These are phyloP conservation scores for Condylura cristata DNA, from an alignment of 2,113 vertebrate genomes.

Conservation along the genomic window DNA sequence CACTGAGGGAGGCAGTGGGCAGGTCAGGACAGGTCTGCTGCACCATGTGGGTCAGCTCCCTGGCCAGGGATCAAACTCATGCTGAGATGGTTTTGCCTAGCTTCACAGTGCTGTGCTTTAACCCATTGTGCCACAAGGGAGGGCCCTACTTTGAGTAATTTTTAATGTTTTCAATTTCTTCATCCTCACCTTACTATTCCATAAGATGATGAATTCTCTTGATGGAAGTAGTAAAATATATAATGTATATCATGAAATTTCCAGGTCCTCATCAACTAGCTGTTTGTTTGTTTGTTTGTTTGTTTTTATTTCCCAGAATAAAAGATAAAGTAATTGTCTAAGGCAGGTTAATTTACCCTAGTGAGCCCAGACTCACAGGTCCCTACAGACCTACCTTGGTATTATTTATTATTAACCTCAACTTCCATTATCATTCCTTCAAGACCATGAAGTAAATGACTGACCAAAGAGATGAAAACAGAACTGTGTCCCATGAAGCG, in stretches of 20 bases:
- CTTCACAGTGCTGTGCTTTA: too few relatives aligned
- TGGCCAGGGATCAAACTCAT: too few relatives aligned
- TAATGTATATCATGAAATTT: not conserved
- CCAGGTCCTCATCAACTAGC: not conserved
- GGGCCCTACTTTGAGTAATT: too few relatives aligned
- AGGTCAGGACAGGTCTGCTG: too few relatives aligned
- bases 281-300: too few relatives aligned
- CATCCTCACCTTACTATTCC: not conserved
- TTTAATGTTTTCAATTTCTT: not conserved
- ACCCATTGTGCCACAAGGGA: too few relatives aligned
- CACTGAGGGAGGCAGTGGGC: too few relatives aligned
- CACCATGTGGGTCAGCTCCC: too few relatives aligned
- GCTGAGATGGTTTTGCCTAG: too few relatives aligned
- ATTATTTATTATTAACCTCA: conserved; percentile 72
- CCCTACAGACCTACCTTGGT: not conserved
- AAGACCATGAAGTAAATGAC: conserved; percentile 56
- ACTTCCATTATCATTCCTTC: conserved; percentile 64
- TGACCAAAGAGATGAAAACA: conserved; percentile 60
- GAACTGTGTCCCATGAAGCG: conserved; percentile 59
- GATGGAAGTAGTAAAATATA: not conserved
- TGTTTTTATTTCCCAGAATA: conserved; percentile 25
- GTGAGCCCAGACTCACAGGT: not conserved
- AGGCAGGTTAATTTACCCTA: not conserved
- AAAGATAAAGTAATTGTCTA: not conserved
- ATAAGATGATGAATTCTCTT: not conserved